A percentile compares a stretch with the other conserved stretches of the same genome.
Conservation (phyloP, 2,113 vertebrate species). For the Baryphthengus martii region DNA sequence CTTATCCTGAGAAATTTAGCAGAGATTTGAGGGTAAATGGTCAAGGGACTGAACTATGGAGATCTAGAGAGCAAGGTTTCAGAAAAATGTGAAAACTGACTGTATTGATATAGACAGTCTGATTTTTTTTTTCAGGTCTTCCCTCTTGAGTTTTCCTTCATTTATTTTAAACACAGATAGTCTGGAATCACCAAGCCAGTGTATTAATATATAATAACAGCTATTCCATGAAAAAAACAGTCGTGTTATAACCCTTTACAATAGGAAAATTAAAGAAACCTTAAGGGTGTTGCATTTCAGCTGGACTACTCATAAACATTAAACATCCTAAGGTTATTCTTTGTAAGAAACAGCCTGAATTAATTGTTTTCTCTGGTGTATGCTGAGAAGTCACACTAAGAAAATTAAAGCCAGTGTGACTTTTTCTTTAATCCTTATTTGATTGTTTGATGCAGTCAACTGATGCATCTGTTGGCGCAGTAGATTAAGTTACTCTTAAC, state of each 20-base stretch:
- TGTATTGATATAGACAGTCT: neutral
- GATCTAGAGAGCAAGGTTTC: neutral
- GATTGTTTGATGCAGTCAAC: conserved; percentile 55
- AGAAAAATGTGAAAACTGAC: neutral
- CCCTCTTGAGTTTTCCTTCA: neutral
- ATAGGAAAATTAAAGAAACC: neutral
- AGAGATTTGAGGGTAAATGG: neutral
- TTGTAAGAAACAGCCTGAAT: conserved; percentile 14
- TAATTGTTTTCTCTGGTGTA: conserved; percentile 23
- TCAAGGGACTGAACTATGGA: neutral
- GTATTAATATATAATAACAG: neutral
- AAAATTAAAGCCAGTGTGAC: conserved; percentile 42
- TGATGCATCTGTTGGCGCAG: conserved; percentile 9
- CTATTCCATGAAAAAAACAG: neutral
- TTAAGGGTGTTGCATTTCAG: neutral
- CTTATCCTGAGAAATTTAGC: neutral
- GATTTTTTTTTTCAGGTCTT: neutral
- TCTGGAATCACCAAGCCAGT: neutral
- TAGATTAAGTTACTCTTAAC: conserved; percentile 52
- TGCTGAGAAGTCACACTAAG: conserved; percentile 30
- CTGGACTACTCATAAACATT: neutral
- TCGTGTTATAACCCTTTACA: neutral
- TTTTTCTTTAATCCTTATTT: conserved; percentile 61
- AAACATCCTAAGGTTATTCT: neutral
- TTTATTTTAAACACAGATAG: neutral